Evolutionary conservation across 1,140 invertebrate species (phyloP), one percentile per base, ranked within the genome.

Genomic region (Chionoecetes opilio): DNA sequence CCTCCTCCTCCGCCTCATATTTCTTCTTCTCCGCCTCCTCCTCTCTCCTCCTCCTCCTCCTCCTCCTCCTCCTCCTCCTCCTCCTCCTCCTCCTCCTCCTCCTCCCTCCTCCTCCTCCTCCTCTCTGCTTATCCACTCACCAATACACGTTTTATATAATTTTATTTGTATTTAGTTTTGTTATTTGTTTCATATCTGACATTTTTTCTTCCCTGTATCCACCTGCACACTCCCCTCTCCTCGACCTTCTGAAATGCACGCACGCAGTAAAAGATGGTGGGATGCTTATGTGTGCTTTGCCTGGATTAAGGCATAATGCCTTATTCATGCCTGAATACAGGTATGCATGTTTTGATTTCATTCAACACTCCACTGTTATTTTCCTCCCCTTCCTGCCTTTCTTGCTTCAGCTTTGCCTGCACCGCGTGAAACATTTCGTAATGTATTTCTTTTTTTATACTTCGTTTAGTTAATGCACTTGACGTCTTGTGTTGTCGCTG

Each of bases 151-250:
- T 87, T 9, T 87, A 2, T 31, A n/a, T 87, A 1, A 34, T 37
- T 87, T 37, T n/a, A 75, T 26, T 75, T n/a, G 63, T 75, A 53
- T 75, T 75, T 75, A n/a, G n/a, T 84, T 35, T 91, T 38, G 84
- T 35, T 9, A 2, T 37, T 75, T 31, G 3, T 91, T 41, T 75
- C n/a, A 26, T 37, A 34, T 75, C 34, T 38, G 5, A 29, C 35
- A 17, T 34, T 75, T 11, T 53, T 75, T 75, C n/a, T n/a, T n/a
- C 21, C 46, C 21, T 53, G 2, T 17, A 2, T 53, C 11, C 46
- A 53, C 63, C 63, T n/a, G 26, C 21, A 21, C n/a, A n/a, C n/a
- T n/a, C n/a, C n/a, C 21, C 8, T 75, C 63, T 26, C 63, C 21
- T 75, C n/a, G 21, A 21, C 63, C 46, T 9, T n/a, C 63, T 75